Evolutionary conservation across 2,113 vertebrate species (phyloP), one percentile per base, ranked within the genome.

Genomic region (Labrus mixtus): DNA sequence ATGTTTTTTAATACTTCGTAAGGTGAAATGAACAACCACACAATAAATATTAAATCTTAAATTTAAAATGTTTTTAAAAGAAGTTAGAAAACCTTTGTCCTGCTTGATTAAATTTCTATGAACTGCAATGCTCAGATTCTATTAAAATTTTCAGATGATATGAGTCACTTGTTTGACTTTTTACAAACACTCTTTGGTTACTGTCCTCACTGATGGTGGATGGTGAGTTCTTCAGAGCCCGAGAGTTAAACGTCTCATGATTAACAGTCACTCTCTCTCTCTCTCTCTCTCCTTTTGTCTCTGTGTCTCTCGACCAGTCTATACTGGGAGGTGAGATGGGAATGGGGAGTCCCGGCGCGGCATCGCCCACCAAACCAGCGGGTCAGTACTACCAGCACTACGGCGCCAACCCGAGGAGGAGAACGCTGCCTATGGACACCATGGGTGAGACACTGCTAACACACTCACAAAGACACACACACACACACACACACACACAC

Each of bases 321-420:
- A 73, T 82, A 87, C 95, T 97, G 69, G 97, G 95, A 83, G 95
- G 95, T 57, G 97, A 99, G 87, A 93, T 98, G 96, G 96, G 95
- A 70, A 93, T 97, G 95, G 96, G 96, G 92, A 96, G 96, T 84
- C 96, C 97, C n/a, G 96, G 96, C 77, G 94, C 97, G 10, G 90
- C 96, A 48, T 98, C 97, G 25, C 97, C 97, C 86, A 96, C 95
- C 76, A 98, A 97, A 86, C 96, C 96, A 19, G 95, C 95, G 45
- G 95, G 96, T 60, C 97, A 98, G 93, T 98, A 97, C 92, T 98
- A 97, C 90, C 97, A 97, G 90, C 97, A 98, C 91, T 96, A 96
- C 90, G 93, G 94, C 93, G 93, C 94, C 94, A 98, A 98, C 83
- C 95, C 97, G 4, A 95, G 97, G 29, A 95, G 97, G 88, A 95